These are phyloP conservation scores for Drosophila truncata DNA, from an alignment of 1,140 invertebrate genomes.

Conservation along the genomic window DNA sequence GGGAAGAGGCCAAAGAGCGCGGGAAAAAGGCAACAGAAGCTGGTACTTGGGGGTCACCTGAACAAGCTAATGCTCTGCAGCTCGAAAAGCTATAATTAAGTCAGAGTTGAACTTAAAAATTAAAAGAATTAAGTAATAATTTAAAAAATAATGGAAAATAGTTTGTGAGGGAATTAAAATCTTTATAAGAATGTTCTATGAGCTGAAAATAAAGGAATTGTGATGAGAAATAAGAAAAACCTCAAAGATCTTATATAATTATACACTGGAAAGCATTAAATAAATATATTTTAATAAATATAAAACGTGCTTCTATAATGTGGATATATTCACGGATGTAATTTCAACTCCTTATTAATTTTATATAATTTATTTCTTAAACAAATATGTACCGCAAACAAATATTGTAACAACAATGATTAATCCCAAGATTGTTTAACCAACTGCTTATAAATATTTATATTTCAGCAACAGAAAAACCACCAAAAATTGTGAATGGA, in stretches of 20 bases:
- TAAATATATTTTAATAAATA: too few relatives aligned
- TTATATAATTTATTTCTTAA: neutral
- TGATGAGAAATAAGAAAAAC: too few relatives aligned
- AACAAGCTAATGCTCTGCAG: conserved; percentile 25
- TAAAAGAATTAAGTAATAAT: neutral
- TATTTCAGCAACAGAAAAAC: neutral
- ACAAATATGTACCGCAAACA: neutral
- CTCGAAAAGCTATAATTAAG: neutral
- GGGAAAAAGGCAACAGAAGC: conserved; percentile 13
- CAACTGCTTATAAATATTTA: neutral
- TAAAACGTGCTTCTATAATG: too few relatives aligned
- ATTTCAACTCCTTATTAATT: neutral
- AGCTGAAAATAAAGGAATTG: too few relatives aligned
- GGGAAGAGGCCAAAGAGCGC: conserved; percentile 38
- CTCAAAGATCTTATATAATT: too few relatives aligned
- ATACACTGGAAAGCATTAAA: too few relatives aligned
- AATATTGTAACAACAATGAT: neutral
- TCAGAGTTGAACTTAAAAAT: neutral
- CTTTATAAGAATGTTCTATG: too few relatives aligned
- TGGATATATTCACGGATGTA: too few relatives aligned
- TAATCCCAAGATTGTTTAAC: neutral
- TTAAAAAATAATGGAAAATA: neutral
- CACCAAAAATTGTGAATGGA: neutral
- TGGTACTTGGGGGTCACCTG: conserved; percentile 1
- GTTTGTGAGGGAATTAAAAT: neutral